Evolutionary conservation across 2,113 vertebrate species (phyloP).

Genomic region (Notiomystis cincta): DNA sequence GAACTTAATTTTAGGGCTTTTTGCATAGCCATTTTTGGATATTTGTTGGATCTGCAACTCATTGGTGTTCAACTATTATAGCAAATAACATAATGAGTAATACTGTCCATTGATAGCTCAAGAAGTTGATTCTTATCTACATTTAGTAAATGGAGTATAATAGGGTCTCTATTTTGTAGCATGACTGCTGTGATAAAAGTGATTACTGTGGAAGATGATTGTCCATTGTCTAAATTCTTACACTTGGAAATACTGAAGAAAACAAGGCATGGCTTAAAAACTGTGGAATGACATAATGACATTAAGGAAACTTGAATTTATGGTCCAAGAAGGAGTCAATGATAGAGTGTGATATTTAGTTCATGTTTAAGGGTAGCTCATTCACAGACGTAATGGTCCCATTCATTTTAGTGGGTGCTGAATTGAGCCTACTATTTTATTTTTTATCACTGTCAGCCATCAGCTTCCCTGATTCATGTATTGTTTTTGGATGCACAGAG

Average conservation of each 20-base stretch:
- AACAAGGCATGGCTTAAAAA: neutral
- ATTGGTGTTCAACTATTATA: neutral
- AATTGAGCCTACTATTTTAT: neutral
- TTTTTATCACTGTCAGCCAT: neutral
- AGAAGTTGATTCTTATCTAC: neutral
- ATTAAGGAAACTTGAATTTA: neutral
- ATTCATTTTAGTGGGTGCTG: neutral
- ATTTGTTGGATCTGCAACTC: neutral
- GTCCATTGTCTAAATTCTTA: neutral
- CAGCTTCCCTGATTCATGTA: neutral
- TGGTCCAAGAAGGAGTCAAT: neutral
- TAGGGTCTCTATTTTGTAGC: neutral
- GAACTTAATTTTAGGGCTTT: conserved; percentile 11
- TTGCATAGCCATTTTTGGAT: neutral
- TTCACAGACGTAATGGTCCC: neutral
- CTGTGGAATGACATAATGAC: neutral
- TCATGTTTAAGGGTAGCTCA: neutral
- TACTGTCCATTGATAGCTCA: neutral
- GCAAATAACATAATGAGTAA: neutral
- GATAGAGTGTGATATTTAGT: neutral
- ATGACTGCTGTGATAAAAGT: neutral
- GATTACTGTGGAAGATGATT: neutral
- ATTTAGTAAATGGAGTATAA: neutral
- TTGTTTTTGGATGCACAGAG: neutral
- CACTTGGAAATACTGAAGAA: neutral